phyloP scores from a whole-genome alignment of 2,797 vertebrate genomes.

The Trichosurus vulpecula region DNA sequence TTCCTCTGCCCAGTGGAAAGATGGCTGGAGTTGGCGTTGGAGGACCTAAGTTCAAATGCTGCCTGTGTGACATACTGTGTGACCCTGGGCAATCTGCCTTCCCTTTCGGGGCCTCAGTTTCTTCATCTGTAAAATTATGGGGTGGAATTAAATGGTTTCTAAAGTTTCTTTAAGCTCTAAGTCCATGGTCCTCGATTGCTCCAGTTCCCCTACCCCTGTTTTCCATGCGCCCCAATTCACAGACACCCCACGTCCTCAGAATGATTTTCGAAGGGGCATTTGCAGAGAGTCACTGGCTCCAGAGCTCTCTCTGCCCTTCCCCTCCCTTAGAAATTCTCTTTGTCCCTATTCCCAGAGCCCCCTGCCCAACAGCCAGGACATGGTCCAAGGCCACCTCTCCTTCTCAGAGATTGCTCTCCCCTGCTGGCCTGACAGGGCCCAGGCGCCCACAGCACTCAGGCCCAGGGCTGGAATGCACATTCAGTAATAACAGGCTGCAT shows the following conservation, averaged over 20 bases:
- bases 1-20: no score
- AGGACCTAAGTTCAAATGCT: background rate
- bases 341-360: slow-evolving; percentile 44
- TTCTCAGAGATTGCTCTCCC: background rate
- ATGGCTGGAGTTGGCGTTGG: background rate
- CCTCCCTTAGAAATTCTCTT: background rate
- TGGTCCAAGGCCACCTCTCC: background rate
- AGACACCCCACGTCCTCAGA: background rate
- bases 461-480: background rate
- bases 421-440: background rate
- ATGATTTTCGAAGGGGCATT: background rate
- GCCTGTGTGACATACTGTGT: no score
- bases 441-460: background rate
- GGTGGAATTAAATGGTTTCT: background rate
- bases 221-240: background rate
- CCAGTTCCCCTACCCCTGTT: background rate
- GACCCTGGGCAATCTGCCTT: background rate
- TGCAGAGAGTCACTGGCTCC: background rate
- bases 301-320: background rate
- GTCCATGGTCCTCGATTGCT: background rate
- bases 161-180: background rate
- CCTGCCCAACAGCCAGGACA: slow-evolving; percentile 18
- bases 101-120: background rate
- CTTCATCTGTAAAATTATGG: background rate
- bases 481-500: background rate